Evolutionary conservation across 2,797 vertebrate species (phyloP).

Genomic region (Lutjanus argentimaculatus): DNA sequence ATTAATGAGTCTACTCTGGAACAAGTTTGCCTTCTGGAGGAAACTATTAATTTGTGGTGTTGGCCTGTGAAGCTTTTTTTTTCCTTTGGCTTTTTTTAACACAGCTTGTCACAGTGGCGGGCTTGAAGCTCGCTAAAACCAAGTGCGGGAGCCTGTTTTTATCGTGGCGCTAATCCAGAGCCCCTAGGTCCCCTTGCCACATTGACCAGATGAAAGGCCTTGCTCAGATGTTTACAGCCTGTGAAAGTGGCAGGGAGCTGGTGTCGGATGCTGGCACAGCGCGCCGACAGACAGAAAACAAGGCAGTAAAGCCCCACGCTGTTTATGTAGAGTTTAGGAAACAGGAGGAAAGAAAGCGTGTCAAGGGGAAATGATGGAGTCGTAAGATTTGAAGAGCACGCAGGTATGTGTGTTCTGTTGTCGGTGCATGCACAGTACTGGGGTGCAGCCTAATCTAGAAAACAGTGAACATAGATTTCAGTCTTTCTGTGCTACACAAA

Average conservation of each 20-base stretch:
- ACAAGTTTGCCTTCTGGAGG: constrained; percentile 81
- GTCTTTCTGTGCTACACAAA: neutral
- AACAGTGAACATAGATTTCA: neutral
- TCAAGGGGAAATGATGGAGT: constrained; percentile 65
- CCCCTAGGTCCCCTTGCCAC: constrained; percentile 84
- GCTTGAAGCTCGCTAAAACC: constrained; percentile 78
- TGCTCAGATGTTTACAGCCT: constrained; percentile 87
- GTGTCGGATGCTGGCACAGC: constrained; percentile 82
- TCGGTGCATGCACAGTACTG: neutral
- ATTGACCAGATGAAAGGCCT: constrained; percentile 88
- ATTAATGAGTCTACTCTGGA: constrained; percentile 82
- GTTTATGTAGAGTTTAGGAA: constrained; percentile 77
- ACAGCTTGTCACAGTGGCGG: constrained; percentile 75
- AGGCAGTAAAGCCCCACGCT: constrained; percentile 85
- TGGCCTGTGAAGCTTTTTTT: constrained; percentile 75
- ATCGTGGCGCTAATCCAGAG: constrained; percentile 84
- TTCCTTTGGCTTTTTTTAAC: constrained; percentile 54
- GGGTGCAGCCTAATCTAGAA: neutral
- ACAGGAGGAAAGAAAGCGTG: constrained; percentile 61
- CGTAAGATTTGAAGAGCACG: constrained; percentile 59
- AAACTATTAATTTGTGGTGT: constrained; percentile 87
- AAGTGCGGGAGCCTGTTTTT: constrained; percentile 80
- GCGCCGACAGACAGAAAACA: constrained; percentile 85
- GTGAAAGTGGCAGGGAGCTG: constrained; percentile 87
- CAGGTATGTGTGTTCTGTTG: constrained; percentile 37